A percentile compares a stretch with the other conserved stretches of the same genome.
Evolutionary conservation across 2,888 invertebrate species (phyloP).

Genomic region (Petrophora chlorosata): DNA sequence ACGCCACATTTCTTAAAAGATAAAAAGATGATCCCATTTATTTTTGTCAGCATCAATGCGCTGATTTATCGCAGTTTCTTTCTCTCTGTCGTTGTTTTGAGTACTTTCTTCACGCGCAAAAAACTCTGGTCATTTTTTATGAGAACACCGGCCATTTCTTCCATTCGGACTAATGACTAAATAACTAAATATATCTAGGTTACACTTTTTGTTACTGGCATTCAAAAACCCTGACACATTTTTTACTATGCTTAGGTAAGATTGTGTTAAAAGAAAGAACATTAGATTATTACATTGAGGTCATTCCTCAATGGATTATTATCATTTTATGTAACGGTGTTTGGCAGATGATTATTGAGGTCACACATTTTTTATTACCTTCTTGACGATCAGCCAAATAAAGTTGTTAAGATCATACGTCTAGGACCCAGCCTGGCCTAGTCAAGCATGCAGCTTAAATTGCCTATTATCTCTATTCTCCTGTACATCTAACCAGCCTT

Average conservation of each 20-base stretch:
- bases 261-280: background rate
- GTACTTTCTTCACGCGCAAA: constrained; percentile 27
- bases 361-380: too few relatives aligned
- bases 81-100: constrained; percentile 3
- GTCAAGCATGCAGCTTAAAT: too few relatives aligned
- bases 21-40: background rate
- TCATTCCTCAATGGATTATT: too few relatives aligned
- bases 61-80: background rate
- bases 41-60: constrained; percentile 1
- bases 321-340: background rate
- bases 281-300: too few relatives aligned
- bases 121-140: constrained; percentile 17
- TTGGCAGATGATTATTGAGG: too few relatives aligned
- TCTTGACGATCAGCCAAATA: too few relatives aligned
- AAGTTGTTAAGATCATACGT: too few relatives aligned
- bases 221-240: constrained; percentile 10
- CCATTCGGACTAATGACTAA: constrained; percentile 11
- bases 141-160: constrained; percentile 9
- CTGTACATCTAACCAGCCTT: too few relatives aligned
- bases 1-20: background rate
- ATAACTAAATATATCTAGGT: constrained; percentile 32
- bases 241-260: constrained; percentile 6
- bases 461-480: too few relatives aligned
- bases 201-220: constrained; percentile 25
- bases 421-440: too few relatives aligned